Conservation (phyloP, 2,888 invertebrate genomes). For the Lasioglossum lativentre region DNA sequence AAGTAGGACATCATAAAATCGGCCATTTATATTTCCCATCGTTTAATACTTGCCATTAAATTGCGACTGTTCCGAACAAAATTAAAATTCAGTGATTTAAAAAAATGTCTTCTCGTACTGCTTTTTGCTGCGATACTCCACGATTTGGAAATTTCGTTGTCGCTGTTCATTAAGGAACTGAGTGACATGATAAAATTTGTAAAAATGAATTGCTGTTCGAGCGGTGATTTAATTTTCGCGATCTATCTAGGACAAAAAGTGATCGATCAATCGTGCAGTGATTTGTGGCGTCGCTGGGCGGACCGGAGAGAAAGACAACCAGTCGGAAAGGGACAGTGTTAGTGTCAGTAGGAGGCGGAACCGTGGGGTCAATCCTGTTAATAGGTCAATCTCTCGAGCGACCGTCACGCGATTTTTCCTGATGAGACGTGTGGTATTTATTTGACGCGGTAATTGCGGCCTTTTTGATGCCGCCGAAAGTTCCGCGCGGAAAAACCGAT, state of each 20-base stretch:
- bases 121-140: no score
- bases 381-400: slow-evolving; percentile 59
- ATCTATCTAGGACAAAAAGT: neutral
- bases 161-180: no score
- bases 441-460: slow-evolving; percentile 52
- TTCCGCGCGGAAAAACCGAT: neutral
- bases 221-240: neutral
- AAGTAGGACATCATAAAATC: neutral
- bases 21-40: neutral
- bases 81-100: no score
- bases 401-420: slow-evolving; percentile 59
- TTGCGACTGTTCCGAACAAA: neutral
- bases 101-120: no score
- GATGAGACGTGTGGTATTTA: slow-evolving; percentile 53
- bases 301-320: neutral
- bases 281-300: neutral
- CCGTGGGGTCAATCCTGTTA: slow-evolving; percentile 62
- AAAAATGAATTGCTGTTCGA: neutral
- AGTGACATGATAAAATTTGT: neutral
- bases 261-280: slow-evolving; percentile 12
- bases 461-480: slow-evolving; percentile 40
- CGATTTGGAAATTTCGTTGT: no score
- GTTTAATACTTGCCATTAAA: neutral
- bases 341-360: slow-evolving; percentile 22
- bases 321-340: slow-evolving; percentile 29